These are phyloP conservation scores for Camelus dromedarius DNA, from an alignment of 2,113 vertebrate species.

Conservation along the genomic window DNA sequence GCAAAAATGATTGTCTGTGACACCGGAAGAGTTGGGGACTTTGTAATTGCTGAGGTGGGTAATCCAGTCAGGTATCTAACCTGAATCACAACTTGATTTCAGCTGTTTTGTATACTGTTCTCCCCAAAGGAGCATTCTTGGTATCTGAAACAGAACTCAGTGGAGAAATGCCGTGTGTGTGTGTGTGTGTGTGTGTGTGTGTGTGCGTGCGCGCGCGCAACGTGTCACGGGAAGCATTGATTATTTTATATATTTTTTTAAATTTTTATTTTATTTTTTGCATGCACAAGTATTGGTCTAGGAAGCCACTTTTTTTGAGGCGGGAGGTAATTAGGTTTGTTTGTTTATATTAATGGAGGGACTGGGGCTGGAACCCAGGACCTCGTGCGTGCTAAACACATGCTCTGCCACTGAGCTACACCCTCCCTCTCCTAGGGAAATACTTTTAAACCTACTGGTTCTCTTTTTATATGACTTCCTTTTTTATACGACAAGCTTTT, in stretches of 20 bases:
- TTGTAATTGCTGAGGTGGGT: not conserved
- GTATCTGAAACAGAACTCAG: not conserved
- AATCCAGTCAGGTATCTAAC: accelerated
- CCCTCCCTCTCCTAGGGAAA: too few relatives aligned
- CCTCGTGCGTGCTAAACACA: too few relatives aligned
- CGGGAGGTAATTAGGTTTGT: too few relatives aligned
- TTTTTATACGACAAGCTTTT: not conserved
- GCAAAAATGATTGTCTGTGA: accelerated
- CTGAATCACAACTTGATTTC: not conserved
- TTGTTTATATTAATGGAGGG: too few relatives aligned
- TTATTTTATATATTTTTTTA: not conserved
- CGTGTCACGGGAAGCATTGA: accelerated
- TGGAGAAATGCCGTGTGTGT: accelerated
- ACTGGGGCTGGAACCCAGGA: too few relatives aligned
- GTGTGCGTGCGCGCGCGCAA: not conserved
- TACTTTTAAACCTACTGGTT: not conserved
- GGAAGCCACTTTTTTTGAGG: not conserved
- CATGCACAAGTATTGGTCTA: not conserved
- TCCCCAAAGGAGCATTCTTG: not conserved
- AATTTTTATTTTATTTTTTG: not conserved
- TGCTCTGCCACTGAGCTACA: too few relatives aligned
- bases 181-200: not conserved
- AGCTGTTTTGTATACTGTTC: accelerated
- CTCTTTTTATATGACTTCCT: not conserved
- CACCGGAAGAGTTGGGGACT: accelerated